A percentile compares a stretch with the other conserved stretches of the same genome.
These are phyloP conservation scores for Hybognathus amarus DNA, from an alignment of 2,797 vertebrate species.

Conservation along the genomic window DNA sequence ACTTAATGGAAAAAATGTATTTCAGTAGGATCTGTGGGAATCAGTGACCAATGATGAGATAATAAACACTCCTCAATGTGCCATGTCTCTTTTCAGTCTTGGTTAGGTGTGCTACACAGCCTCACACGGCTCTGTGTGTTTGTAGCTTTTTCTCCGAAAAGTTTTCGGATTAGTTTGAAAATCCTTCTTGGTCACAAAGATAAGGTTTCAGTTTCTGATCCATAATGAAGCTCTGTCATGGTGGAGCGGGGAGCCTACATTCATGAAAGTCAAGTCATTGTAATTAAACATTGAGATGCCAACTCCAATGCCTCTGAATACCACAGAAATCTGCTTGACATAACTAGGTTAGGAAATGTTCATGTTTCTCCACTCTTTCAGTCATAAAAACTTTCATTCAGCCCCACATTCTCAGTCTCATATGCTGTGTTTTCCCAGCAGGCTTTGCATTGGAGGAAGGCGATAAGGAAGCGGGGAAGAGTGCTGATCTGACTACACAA, in stretches of 20 bases:
- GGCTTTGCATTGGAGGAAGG: conserved; percentile 18
- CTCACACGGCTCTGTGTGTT: background rate
- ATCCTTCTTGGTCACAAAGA: background rate
- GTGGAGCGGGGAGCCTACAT: conserved; percentile 30
- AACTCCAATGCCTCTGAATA: conserved; percentile 54
- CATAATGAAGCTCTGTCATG: conserved; percentile 19
- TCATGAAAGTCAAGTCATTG: conserved; percentile 60
- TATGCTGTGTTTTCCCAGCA: conserved; percentile 31
- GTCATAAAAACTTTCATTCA: conserved; percentile 47
- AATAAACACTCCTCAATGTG: conserved; percentile 34
- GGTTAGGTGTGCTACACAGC: background rate
- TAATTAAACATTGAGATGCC: conserved; percentile 68
- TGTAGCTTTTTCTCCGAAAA: background rate
- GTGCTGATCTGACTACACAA: conserved; percentile 33
- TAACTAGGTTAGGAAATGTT: conserved; percentile 76
- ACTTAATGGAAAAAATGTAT: conserved; percentile 3
- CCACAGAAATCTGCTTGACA: conserved; percentile 70
- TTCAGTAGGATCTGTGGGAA: background rate
- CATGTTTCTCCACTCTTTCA: conserved; percentile 40
- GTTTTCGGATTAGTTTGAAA: background rate
- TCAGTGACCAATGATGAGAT: background rate
- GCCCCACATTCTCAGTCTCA: background rate
- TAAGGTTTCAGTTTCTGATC: conserved; percentile 11
- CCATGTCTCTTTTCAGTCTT: conserved; percentile 24
- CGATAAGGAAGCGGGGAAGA: background rate